Evolutionary conservation across 2,113 vertebrate species (phyloP).

Genomic region (Ciconia stormi): DNA sequence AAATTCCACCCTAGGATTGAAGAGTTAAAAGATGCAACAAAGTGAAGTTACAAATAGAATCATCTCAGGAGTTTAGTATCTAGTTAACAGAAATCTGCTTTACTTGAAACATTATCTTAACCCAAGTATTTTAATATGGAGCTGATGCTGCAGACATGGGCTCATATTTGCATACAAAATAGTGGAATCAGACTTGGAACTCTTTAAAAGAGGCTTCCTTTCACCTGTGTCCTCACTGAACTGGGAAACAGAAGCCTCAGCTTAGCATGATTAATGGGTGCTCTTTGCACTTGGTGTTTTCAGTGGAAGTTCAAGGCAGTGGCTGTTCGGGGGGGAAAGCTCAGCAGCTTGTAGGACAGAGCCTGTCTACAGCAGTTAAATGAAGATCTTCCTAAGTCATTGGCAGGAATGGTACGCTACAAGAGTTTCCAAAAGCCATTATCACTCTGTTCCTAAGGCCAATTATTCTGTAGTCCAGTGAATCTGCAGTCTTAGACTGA

Average conservation of each 20-base stretch:
- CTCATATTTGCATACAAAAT: background rate
- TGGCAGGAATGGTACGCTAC: background rate
- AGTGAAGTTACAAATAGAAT: background rate
- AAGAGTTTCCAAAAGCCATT: background rate
- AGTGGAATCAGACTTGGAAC: background rate
- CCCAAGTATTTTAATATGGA: background rate
- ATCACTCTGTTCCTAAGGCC: background rate
- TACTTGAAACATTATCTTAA: background rate
- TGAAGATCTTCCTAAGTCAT: background rate
- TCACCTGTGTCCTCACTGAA: background rate
- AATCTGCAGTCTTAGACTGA: background rate
- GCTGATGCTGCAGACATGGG: background rate
- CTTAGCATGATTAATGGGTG: background rate
- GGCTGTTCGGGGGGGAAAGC: background rate
- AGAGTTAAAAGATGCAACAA: background rate
- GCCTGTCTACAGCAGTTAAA: background rate
- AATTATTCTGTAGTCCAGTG: background rate
- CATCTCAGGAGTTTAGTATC: background rate
- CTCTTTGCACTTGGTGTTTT: background rate
- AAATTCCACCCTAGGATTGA: conserved; percentile 89
- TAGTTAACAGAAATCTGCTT: background rate
- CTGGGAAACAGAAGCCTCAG: background rate
- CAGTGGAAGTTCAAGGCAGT: background rate
- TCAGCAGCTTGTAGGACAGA: background rate
- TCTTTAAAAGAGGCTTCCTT: background rate